These are phyloP conservation scores for Drosophila ananassae DNA, from an alignment of 1,140 invertebrate species.

Conservation along the genomic window DNA sequence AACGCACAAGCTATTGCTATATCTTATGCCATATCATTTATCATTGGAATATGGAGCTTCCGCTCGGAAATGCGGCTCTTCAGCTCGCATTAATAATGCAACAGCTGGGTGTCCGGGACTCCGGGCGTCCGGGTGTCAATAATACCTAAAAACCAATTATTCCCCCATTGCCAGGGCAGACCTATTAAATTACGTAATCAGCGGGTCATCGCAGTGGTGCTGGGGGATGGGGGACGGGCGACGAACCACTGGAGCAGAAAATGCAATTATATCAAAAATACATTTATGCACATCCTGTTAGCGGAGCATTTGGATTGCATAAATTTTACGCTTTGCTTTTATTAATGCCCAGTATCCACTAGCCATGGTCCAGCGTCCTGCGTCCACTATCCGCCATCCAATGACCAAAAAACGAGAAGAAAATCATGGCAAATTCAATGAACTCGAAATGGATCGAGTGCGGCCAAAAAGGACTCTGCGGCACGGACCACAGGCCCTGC, in stretches of 20 bases:
- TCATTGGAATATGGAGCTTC: slow-evolving; percentile 60
- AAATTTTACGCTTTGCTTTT: slow-evolving; percentile 61
- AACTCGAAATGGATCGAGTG: slow-evolving; percentile 72
- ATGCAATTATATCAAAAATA: slow-evolving; percentile 78
- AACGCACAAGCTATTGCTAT: slow-evolving; percentile 39
- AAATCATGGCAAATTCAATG: slow-evolving; percentile 79
- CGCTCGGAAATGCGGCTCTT: slow-evolving; percentile 58
- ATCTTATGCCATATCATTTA: slow-evolving; percentile 56
- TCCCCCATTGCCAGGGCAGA: slow-evolving; percentile 41
- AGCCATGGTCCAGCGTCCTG: no score
- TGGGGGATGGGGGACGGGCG: background rate
- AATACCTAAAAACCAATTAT: slow-evolving; percentile 79
- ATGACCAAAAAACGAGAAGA: slow-evolving; percentile 33
- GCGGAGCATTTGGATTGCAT: slow-evolving; percentile 55
- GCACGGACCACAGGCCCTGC: background rate
- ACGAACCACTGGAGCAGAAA: slow-evolving; percentile 27
- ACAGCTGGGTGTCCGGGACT: slow-evolving; percentile 52
- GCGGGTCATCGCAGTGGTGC: slow-evolving; percentile 14
- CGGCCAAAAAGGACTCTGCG: slow-evolving; percentile 22
- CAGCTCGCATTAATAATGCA: slow-evolving; percentile 74
- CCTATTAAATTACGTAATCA: slow-evolving; percentile 75
- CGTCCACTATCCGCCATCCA: slow-evolving; percentile 25
- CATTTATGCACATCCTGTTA: slow-evolving; percentile 71
- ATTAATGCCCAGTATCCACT: slow-evolving; percentile 45
- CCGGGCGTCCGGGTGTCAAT: slow-evolving; percentile 50